Evolutionary conservation across 2,113 vertebrate genomes (phyloP).

Genomic region (Odobenus rosmarus): DNA sequence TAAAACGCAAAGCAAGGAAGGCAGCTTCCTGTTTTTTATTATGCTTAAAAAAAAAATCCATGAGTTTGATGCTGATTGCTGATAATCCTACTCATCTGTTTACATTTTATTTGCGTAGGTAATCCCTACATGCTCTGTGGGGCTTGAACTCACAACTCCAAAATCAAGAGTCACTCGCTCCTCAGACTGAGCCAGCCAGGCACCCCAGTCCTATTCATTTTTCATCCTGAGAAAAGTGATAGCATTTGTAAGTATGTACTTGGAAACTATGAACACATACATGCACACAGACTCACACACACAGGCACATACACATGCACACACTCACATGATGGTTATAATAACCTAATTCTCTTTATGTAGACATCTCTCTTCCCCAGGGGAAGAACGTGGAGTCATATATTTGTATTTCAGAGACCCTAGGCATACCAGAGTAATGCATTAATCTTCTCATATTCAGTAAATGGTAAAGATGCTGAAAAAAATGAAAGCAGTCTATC

Average conservation of each 20-base stretch:
- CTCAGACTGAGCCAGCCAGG: neutral
- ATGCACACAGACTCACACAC: neutral
- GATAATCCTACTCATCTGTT: neutral
- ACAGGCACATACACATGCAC: neutral
- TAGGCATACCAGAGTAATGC: neutral
- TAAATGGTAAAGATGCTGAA: neutral
- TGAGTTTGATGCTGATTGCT: neutral
- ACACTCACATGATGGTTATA: neutral
- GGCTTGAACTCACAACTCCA: neutral
- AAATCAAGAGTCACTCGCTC: neutral
- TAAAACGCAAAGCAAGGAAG: neutral
- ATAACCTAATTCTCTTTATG: neutral
- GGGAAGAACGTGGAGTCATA: neutral
- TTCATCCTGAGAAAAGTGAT: neutral
- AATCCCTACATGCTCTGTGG: neutral
- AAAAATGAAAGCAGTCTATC: neutral
- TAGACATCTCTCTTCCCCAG: neutral
- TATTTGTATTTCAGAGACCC: slow-evolving; percentile 9
- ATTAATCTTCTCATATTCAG: neutral
- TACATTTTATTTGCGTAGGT: neutral
- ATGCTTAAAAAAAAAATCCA: neutral
- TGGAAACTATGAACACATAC: neutral
- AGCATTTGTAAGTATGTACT: neutral
- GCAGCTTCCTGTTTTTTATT: neutral
- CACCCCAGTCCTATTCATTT: neutral